phyloP scores from a whole-genome alignment of 1,140 invertebrate genomes.

The Yoshiicerus persimilis region DNA sequence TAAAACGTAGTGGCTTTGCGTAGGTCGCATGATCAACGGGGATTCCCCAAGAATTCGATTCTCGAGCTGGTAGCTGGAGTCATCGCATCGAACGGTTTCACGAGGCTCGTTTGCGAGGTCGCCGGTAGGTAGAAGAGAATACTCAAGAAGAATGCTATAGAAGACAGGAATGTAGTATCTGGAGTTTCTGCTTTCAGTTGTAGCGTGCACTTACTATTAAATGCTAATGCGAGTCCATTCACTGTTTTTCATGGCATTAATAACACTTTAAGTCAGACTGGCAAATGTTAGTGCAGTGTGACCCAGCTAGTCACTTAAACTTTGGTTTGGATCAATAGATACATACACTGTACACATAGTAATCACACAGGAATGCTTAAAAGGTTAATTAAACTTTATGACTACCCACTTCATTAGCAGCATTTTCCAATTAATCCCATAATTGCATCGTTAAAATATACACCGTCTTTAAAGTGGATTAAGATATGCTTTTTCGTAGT shows the following conservation, averaged over 20 bases:
- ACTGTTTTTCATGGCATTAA: neutral
- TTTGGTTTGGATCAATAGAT: neutral
- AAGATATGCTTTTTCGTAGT: too few relatives aligned
- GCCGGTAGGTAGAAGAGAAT: neutral
- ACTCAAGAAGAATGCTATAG: neutral
- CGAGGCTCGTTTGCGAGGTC: neutral
- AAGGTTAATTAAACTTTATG: neutral
- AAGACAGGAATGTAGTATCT: neutral
- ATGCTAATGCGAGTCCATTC: neutral
- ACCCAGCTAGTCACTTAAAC: neutral
- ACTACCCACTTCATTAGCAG: neutral
- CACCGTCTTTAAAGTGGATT: too few relatives aligned
- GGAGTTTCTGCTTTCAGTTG: neutral
- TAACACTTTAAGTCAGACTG: neutral
- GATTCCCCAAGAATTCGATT: neutral
- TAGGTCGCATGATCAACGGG: neutral
- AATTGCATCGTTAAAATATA: neutral
- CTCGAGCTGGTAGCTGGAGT: neutral
- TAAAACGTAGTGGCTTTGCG: neutral
- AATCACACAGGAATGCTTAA: neutral
- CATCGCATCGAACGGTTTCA: neutral
- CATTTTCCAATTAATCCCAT: neutral
- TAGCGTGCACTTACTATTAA: neutral
- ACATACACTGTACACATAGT: neutral
- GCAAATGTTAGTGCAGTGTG: neutral